Conservation (phyloP, 2,888 invertebrate species). For the Macrophya annulata region DNA sequence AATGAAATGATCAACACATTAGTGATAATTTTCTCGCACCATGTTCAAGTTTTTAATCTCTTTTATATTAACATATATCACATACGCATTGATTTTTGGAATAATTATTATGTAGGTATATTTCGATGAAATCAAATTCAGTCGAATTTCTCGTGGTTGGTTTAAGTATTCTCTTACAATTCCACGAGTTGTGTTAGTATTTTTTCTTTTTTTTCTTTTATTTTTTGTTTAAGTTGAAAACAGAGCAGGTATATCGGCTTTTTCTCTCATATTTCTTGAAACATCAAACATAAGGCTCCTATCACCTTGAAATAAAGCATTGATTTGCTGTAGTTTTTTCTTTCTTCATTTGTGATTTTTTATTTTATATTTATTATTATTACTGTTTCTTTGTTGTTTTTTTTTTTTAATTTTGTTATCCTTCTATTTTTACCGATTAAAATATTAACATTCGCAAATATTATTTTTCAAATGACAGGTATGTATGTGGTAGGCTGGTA, state of each 20-base stretch:
- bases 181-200: constrained; percentile 9
- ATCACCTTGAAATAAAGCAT: constrained; percentile 36
- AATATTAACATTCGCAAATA: constrained; percentile 35
- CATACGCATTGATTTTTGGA: neutral
- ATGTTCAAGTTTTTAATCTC: neutral
- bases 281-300: constrained; percentile 11
- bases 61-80: neutral
- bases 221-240: neutral
- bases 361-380: too few relatives aligned
- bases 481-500: neutral
- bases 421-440: neutral
- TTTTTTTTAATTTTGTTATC: neutral
- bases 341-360: neutral
- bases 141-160: neutral
- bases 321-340: constrained; percentile 18
- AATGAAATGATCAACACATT: too few relatives aligned
- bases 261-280: constrained; percentile 49
- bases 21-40: too few relatives aligned
- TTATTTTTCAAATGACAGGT: constrained; percentile 47
- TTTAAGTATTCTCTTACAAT: constrained; percentile 41
- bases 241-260: constrained; percentile 19
- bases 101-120: neutral
- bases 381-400: too few relatives aligned
- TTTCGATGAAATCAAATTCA: neutral
- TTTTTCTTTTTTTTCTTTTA: neutral